These are phyloP conservation scores for Microctenopoma lineatum DNA, from an alignment of 2,797 vertebrate genomes.

Conservation along the genomic window DNA sequence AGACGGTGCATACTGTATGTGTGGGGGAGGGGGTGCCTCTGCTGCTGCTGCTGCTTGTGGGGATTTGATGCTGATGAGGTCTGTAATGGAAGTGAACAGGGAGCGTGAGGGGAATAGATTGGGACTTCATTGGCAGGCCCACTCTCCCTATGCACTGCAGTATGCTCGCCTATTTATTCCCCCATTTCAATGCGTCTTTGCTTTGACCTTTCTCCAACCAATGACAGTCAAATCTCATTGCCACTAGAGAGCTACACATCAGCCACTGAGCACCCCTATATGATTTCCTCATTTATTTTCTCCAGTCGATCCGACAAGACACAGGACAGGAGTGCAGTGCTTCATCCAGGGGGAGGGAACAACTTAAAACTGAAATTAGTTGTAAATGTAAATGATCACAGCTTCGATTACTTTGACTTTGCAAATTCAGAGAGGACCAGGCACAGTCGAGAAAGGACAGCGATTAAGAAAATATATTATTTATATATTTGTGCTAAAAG, in stretches of 20 bases:
- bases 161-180: conserved; percentile 70
- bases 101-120: conserved; percentile 80
- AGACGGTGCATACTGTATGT: conserved; percentile 59
- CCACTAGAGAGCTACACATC: conserved; percentile 64
- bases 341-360: conserved; percentile 19
- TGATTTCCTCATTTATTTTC: conserved; percentile 69
- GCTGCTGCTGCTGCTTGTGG: conserved; percentile 62
- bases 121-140: conserved; percentile 73
- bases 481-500: conserved; percentile 35
- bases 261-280: conserved; percentile 55
- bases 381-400: conserved; percentile 65
- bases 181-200: conserved; percentile 71
- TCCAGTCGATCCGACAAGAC: conserved; percentile 43
- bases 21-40: conserved; percentile 55
- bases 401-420: conserved; percentile 73
- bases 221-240: conserved; percentile 71
- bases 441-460: conserved; percentile 16
- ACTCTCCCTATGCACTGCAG: conserved; percentile 65
- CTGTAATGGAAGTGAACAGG: conserved; percentile 79
- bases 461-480: conserved; percentile 48
- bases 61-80: conserved; percentile 82
- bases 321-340: conserved; percentile 18
- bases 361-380: conserved; percentile 55
- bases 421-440: conserved; percentile 58
- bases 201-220: conserved; percentile 80